Percentiles rank a stretch among this genome's conserved stretches.
These are phyloP conservation scores for Turdus rufiventris DNA, from an alignment of 2,113 vertebrate species.

Conservation along the genomic window DNA sequence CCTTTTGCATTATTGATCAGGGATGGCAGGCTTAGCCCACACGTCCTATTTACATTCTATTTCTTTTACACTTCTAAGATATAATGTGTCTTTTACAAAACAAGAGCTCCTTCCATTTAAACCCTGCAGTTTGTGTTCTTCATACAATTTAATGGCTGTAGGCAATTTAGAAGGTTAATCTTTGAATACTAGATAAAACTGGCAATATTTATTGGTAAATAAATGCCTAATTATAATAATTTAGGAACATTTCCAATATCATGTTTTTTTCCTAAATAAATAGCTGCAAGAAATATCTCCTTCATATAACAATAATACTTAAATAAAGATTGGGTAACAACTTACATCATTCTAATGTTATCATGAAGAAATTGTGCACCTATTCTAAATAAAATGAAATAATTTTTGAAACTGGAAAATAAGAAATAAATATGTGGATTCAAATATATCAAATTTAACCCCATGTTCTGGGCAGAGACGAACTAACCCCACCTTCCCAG, in stretches of 20 bases:
- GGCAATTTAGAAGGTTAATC: slow-evolving; percentile 13
- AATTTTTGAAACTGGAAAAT: neutral
- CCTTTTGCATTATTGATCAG: slow-evolving; percentile 57
- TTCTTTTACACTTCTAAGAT: neutral
- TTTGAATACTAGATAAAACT: slow-evolving; percentile 28
- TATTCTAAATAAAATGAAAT: neutral
- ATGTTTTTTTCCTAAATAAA: neutral
- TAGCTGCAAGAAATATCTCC: neutral
- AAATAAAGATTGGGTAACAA: neutral
- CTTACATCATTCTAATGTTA: neutral
- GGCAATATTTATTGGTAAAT: slow-evolving; percentile 60
- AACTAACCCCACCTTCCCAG: neutral
- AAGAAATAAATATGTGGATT: neutral
- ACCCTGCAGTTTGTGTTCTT: neutral
- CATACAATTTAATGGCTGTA: neutral
- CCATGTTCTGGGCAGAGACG: neutral
- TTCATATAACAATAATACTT: neutral
- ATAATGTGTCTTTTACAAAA: neutral
- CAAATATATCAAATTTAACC: neutral
- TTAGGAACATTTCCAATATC: slow-evolving; percentile 49
- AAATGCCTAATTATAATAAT: slow-evolving; percentile 52
- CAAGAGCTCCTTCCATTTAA: neutral
- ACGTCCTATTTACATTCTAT: neutral
- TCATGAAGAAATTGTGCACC: neutral
- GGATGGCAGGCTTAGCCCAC: neutral